Evolutionary conservation across 2,888 invertebrate species (phyloP), one percentile per base, ranked within the genome.

Genomic region (Eristalis arbustorum): DNA sequence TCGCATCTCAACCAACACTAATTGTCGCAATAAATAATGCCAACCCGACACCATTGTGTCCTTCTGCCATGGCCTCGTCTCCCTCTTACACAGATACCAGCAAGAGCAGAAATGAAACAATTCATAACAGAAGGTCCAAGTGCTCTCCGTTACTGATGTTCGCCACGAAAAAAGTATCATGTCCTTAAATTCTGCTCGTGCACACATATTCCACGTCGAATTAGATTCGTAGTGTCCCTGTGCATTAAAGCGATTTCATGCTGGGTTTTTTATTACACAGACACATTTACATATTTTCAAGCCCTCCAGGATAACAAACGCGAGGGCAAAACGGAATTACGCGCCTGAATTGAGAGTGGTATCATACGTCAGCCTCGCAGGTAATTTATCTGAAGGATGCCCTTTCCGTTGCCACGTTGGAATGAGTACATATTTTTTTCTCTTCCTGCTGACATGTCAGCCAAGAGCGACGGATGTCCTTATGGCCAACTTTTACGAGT

Each of bases 191-290:
- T 61, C 62, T 49, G 25, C 11, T 11, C 22, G 22, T 13, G 18
- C 22, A 49, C 61, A 61, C 62, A 34, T 69, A 69, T 77, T 63
- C 63, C 56, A 71, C 68, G 56, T 28, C 57, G 68, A 74, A 69
- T 64, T 63, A 69, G 63, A 74, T 69, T 59, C 63, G 40, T 31
- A 40, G 68, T 64, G 64, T 64, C 74, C 68, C 34, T 69, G 68
- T 64, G 49, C 57, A 74, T 74, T 72, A 66, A 63, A 76, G 64
- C 61, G 83, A 83, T 83, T 88, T 88, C 88, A 88, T 82, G 88
- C 83, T 83, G 88, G 59, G 79, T 82, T 88, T 88, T 88, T 88
- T 88, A 88, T 88, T 88, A 83, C 76, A 49, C 72, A 74, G 83
- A 88, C 79, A 88, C 76, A 88, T 88, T 88, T 75, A 88, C 88